Conservation (phyloP, 1,140 invertebrate species). For the Heliconius hewitsoni region DNA sequence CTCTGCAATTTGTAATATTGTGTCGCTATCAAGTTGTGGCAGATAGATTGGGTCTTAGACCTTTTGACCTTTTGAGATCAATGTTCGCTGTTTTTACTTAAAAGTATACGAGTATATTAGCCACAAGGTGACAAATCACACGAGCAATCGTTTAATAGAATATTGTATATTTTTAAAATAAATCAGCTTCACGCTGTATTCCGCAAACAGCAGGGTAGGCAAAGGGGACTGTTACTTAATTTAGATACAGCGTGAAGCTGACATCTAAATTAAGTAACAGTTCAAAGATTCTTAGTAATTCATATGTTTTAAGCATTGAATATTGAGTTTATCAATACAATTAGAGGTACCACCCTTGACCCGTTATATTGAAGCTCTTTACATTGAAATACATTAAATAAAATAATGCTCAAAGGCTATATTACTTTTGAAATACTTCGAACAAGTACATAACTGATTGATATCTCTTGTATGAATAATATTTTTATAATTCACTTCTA, state of each 20-base stretch:
- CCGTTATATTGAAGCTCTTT: slow-evolving; percentile 13
- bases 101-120: not conserved
- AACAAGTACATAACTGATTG: not conserved
- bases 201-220: too few relatives aligned
- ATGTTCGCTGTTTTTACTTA: slow-evolving; percentile 18
- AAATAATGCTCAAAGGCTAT: not conserved
- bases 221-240: too few relatives aligned
- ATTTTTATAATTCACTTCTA: slow-evolving; percentile 1
- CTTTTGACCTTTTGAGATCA: slow-evolving; percentile 16
- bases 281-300: slow-evolving; percentile 1
- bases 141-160: not conserved
- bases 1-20: slow-evolving; percentile 59
- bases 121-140: not conserved
- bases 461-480: not conserved
- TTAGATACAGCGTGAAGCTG: too few relatives aligned
- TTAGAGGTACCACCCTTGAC: slow-evolving; percentile 20
- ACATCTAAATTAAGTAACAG: too few relatives aligned
- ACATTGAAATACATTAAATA: slow-evolving; percentile 27
- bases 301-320: slow-evolving; percentile 2
- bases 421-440: not conserved
- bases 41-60: slow-evolving; percentile 1
- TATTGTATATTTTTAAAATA: too few relatives aligned
- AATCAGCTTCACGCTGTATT: too few relatives aligned
- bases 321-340: slow-evolving; percentile 10
- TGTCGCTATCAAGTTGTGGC: slow-evolving; percentile 44